Percentiles rank a stretch among this genome's conserved stretches.
phyloP scores from a whole-genome alignment of 2,888 invertebrate species.

The Archips crataeganus region DNA sequence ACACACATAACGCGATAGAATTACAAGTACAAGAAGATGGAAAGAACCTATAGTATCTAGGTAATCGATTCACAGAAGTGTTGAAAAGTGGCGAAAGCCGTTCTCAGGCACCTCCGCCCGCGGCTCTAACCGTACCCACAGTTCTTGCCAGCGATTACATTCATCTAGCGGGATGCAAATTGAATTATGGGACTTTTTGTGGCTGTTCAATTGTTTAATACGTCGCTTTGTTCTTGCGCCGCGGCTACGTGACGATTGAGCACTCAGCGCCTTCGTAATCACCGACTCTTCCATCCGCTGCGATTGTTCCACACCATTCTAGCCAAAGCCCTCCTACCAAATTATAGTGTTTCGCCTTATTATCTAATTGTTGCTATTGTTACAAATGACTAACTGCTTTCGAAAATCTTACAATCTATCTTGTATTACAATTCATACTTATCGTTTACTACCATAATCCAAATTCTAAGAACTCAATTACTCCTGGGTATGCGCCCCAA shows the following conservation, averaged over 20 bases:
- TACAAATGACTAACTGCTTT: conserved; percentile 60
- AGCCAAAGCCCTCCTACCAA: conserved; percentile 69
- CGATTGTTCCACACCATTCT: conserved; percentile 76
- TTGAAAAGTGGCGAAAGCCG: conserved; percentile 82
- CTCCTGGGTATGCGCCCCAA: too few relatives aligned
- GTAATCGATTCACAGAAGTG: conserved; percentile 83
- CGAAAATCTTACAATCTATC: conserved; percentile 60
- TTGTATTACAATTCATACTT: conserved; percentile 46
- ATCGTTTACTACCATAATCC: conserved; percentile 40
- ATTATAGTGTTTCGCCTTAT: conserved; percentile 82
- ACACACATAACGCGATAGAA: conserved; percentile 27
- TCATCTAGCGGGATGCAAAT: conserved; percentile 85
- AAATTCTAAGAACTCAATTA: conserved; percentile 22
- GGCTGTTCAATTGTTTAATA: conserved; percentile 79
- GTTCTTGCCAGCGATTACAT: conserved; percentile 72
- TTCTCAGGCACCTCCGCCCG: conserved; percentile 72
- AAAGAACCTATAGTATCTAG: conserved; percentile 63
- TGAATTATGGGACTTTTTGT: conserved; percentile 85
- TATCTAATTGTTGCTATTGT: conserved; percentile 82
- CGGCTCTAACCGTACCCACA: conserved; percentile 74
- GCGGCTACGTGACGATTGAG: conserved; percentile 79
- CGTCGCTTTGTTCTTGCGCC: conserved; percentile 79
- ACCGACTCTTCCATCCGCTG: conserved; percentile 62
- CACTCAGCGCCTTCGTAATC: conserved; percentile 77
- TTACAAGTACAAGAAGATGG: conserved; percentile 62